Base-by-base conservation (phyloP, 2,113 vertebrate species). In the Lophochroa leadbeateri region DNA sequence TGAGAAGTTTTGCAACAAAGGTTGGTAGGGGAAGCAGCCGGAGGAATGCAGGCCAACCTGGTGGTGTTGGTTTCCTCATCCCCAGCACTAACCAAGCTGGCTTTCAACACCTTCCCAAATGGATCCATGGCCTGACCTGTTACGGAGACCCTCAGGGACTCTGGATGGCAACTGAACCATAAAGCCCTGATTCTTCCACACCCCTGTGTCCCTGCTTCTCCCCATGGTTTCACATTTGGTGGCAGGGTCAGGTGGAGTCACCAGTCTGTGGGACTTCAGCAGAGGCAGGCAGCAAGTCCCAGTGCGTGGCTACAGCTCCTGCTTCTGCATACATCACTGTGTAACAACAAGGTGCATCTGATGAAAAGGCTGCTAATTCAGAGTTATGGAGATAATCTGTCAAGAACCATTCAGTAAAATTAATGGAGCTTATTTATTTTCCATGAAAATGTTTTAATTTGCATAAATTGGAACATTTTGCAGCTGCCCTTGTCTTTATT, bases 391-490 rank as follows among this genome's bases (percentile, higher is more conserved):
- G 92, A 92, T 96, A 90, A 90, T 92, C 75, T 84, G 77, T 95
- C 95, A 96, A 82, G 84, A 91, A 19, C 65, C 74, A 89, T 94
- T 92, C 91, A 89, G 61, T 68, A 76, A 94, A 96, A 95, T 95
- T 88, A 96, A 96, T 92, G 20, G 33, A 94, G 95, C 88, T 93
- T 95, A 92, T 96, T 96, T 97, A 86, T 89, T 96, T 96, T 94
- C 88, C 92, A 65, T 92, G 74, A 92, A 97, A 96, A 96, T 91
- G 87, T 93, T 96, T 96, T 88, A 76, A 97, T 96, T 96, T 96
- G 92, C 95, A 96, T 97, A 96, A 95, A 95, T 96, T 93, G 80
- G 90, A 94, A 86, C 83, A 87, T 96, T 97, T 95, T 96, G 86
- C 94, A 90, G 92, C 94, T 91, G 95, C 94, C 94, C 86, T 95